Evolutionary conservation across 23 tunicate genomes (phyloP).

Genomic region (Aplidium turbinatum): DNA sequence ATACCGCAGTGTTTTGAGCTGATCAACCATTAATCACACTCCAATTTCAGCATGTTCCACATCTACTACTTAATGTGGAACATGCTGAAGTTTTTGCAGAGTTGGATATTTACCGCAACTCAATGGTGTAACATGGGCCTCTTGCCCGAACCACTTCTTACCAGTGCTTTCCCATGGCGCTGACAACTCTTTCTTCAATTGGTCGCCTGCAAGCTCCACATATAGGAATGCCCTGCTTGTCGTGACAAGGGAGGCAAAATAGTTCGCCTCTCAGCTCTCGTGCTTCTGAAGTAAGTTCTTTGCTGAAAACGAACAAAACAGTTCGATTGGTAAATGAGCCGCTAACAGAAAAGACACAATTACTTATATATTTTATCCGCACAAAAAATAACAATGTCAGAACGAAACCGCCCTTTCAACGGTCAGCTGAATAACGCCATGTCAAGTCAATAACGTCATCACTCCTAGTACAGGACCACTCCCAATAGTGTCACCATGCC

Average conservation of each 20-base stretch:
- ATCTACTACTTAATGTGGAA: no score
- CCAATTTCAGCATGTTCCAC: no score
- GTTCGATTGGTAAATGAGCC: neutral
- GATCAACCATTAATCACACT: no score
- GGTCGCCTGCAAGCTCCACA: conserved; percentile 99
- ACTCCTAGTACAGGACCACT: neutral
- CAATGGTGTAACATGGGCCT: no score
- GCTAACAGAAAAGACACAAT: neutral
- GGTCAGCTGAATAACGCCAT: neutral
- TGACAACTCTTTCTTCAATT: conserved; percentile 94
- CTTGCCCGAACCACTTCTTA: no score
- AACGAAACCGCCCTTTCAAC: no score
- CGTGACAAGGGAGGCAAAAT: conserved; percentile 98
- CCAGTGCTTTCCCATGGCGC: conserved; percentile 98
- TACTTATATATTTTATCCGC: no score
- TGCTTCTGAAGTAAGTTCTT: conserved; percentile 88
- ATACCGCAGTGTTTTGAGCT: no score
- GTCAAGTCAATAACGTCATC: neutral
- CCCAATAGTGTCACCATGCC: neutral
- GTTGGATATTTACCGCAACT: no score
- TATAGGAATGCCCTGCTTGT: conserved; percentile 98
- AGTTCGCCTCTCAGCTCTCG: conserved; percentile 93
- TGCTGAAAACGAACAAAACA: conserved; percentile 38
- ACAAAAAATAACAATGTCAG: no score
- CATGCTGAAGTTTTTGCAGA: no score